Evolutionary conservation across 2,797 vertebrate species (phyloP).

Genomic region (Typhlichthys eigenmanni): DNA sequence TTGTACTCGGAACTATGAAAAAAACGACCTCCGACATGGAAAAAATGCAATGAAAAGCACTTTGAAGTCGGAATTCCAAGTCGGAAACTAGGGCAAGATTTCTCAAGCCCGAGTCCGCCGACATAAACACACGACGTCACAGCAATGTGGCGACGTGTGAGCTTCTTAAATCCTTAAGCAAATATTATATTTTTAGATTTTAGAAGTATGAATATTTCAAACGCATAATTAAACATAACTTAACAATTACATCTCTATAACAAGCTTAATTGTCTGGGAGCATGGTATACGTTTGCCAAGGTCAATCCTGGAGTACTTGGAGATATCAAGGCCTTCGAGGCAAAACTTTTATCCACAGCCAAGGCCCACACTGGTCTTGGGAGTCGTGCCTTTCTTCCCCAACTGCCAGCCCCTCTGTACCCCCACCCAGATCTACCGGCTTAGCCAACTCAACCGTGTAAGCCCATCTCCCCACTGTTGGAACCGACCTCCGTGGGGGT

Average conservation of each 20-base stretch:
- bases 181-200: too few species aligned
- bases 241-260: conserved; percentile 40
- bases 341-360: conserved; percentile 68
- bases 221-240: not conserved
- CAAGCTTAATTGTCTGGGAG: conserved; percentile 50
- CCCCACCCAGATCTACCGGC: conserved; percentile 59
- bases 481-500: conserved; percentile 52
- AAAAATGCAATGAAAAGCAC: too few species aligned
- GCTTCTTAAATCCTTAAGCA: too few species aligned
- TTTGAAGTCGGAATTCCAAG: too few species aligned
- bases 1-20: too few species aligned
- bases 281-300: conserved; percentile 54
- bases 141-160: too few species aligned
- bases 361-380: conserved; percentile 61
- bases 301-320: conserved; percentile 65
- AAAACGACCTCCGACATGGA: too few species aligned
- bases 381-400: conserved; percentile 52
- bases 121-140: too few species aligned
- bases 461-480: conserved; percentile 63
- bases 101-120: too few species aligned
- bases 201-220: too few species aligned
- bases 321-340: conserved; percentile 61
- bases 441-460: conserved; percentile 76
- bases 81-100: too few species aligned
- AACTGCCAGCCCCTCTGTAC: conserved; percentile 45